Percentiles rank a stretch among this genome's conserved stretches.
Conservation (phyloP, 2,113 vertebrate species). For the Upupa epops region DNA sequence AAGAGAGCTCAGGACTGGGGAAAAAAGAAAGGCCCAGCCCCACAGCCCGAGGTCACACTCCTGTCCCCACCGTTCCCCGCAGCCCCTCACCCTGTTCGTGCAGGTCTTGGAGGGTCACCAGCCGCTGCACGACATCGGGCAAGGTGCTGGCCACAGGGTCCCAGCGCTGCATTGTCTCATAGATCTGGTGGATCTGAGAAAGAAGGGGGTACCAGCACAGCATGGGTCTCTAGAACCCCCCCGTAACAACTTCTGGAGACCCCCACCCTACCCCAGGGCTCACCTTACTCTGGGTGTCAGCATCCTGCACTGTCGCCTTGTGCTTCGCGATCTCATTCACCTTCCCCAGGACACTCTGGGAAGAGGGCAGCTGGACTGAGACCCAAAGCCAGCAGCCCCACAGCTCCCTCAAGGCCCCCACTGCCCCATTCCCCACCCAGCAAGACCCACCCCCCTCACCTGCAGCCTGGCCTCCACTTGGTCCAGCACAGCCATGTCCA, state of each 20-base stretch:
- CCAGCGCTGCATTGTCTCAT: neutral
- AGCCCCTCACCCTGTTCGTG: neutral
- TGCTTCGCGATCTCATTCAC: slow-evolving; percentile 92
- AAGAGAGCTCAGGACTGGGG: neutral
- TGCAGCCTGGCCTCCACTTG: slow-evolving; percentile 92
- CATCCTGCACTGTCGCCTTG: slow-evolving; percentile 89
- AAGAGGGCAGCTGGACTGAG: neutral
- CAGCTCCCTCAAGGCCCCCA: no score
- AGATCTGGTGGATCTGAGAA: neutral
- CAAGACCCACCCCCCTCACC: slow-evolving; percentile 59
- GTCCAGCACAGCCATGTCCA: slow-evolving; percentile 88
- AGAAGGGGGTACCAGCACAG: no score
- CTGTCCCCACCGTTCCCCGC: neutral
- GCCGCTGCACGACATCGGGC: neutral
- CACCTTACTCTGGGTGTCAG: slow-evolving; percentile 92
- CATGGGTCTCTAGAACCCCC: no score
- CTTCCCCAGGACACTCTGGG: slow-evolving; percentile 92
- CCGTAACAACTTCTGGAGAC: no score
- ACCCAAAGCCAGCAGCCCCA: neutral
- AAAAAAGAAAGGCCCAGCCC: no score
- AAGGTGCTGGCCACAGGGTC: neutral
- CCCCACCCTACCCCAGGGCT: neutral
- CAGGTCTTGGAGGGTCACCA: neutral
- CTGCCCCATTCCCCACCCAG: no score
- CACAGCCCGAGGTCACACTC: neutral